These are phyloP conservation scores for Anthopleura sola DNA, from an alignment of 64 coral and sea anemone genomes.

Conservation along the genomic window DNA sequence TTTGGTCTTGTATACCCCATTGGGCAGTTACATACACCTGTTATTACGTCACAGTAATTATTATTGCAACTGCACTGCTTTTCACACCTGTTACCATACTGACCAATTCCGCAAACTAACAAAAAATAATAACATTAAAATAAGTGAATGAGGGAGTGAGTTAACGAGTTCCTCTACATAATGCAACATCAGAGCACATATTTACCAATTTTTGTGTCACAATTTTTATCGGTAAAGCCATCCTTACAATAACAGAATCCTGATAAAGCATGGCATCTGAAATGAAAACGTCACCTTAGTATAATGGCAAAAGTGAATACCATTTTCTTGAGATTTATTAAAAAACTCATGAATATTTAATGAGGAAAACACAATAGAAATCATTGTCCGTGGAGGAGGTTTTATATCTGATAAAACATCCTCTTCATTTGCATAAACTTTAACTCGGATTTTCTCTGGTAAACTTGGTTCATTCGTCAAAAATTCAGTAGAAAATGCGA, in stretches of 20 bases:
- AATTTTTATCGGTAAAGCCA: slow-evolving; percentile 31
- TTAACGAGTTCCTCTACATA: neutral
- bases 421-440: no score
- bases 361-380: no score
- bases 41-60: slow-evolving; percentile 55
- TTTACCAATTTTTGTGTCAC: slow-evolving; percentile 51
- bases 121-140: neutral
- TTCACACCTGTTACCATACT: slow-evolving; percentile 49
- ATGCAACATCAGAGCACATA: neutral
- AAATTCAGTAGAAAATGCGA: no score
- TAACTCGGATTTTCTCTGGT: no score
- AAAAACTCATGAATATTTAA: no score
- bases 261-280: slow-evolving; percentile 64
- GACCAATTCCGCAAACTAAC: neutral
- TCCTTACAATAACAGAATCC: slow-evolving; percentile 70
- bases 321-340: no score
- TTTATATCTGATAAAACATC: no score
- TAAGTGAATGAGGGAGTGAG: neutral
- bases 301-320: neutral
- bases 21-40: slow-evolving; percentile 71
- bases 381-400: no score
- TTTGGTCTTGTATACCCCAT: slow-evolving; percentile 44
- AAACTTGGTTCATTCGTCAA: no score
- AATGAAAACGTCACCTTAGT: neutral
- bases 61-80: slow-evolving; percentile 46